Evolutionary conservation across 2,797 vertebrate genomes (phyloP), one percentile per base, ranked within the genome.

Genomic region (Menidia menidia): DNA sequence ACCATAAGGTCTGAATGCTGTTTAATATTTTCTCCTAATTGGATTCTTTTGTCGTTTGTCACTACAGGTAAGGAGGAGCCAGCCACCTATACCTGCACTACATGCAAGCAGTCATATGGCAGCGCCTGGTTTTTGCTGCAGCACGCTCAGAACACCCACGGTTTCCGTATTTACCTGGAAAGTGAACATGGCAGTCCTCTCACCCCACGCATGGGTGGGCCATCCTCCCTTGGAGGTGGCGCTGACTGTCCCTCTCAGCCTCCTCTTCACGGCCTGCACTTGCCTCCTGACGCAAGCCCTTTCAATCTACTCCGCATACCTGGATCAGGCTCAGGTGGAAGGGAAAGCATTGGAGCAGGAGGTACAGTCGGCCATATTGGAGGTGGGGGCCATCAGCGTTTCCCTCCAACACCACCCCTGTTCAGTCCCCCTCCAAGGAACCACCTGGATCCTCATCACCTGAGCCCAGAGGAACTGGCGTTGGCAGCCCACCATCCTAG

Each of bases 121-220:
- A 99, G 97, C 83, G 98, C 98, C 92, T 99, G 98, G 98, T 99
- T 99, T 94, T 92, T 99, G 92, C 96, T 99, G 90, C 98, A 99
- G 94, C 98, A 99, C 61, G 98, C 97, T 92, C 98, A 99, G 95
- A 98, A 98, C 93, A 96, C 96, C 82, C 98, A 99, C 39, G 98
- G 98, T 93, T 98, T 99, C 95, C 96, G 97, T 85, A 99, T 99
- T 93, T 99, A 99, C 94, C 95, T 99, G 94, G 98, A 99, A 93
- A 98, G 97, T 75, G 97, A 98, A 88, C 97, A 97, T n/a, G 97
- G 97, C 92, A 98, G 97, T 93, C 97, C 98, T 80, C 95, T 99
- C 88, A 99, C 96, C 66, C 97, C 97, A 69, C 96, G 97, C 80
- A 97, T 98, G 95, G 97, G 96, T 89, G 97, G 97, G 86, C 97